A percentile compares a stretch with the other conserved stretches of the same genome.
phyloP scores from a whole-genome alignment of 2,113 vertebrate species.

The Poeciliopsis prolifica region DNA sequence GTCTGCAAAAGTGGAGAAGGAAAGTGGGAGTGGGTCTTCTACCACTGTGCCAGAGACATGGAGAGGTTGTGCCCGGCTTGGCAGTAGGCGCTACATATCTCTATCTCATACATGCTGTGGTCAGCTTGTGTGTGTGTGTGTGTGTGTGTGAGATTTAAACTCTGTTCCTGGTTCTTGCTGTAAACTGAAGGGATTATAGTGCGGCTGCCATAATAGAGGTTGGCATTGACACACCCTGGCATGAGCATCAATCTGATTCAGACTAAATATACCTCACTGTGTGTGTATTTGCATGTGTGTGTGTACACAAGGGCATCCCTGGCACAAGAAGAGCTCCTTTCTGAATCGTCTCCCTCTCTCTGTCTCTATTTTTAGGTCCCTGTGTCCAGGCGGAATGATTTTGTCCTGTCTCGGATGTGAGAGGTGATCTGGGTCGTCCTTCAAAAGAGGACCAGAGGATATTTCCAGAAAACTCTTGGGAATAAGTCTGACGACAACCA shows the following conservation, averaged over 20 bases:
- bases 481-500: constrained; percentile 3
- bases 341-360: constrained; percentile 33
- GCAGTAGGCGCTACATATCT: constrained; percentile 43
- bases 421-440: constrained; percentile 36
- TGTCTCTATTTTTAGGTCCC: constrained; percentile 57
- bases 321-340: constrained; percentile 33
- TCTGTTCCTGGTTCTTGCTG: constrained; percentile 33
- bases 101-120: constrained; percentile 36
- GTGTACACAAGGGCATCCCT: constrained; percentile 40
- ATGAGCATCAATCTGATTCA: constrained; percentile 41
- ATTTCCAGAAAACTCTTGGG: constrained; percentile 7
- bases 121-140: constrained; percentile 30
- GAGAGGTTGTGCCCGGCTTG: constrained; percentile 44
- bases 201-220: constrained; percentile 53
- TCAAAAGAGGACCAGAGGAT: constrained; percentile 8
- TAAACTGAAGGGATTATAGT: constrained; percentile 66
- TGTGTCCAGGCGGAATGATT: constrained; percentile 28
- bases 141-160: constrained; percentile 34
- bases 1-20: constrained; percentile 21
- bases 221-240: constrained; percentile 55
- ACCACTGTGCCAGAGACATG: constrained; percentile 39
- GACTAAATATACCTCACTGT: constrained; percentile 62
- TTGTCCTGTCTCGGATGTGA: constrained; percentile 50
- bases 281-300: constrained; percentile 23
- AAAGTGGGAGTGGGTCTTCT: constrained; percentile 2